These are phyloP conservation scores for Mus spretus DNA, from an alignment of 2,797 vertebrate genomes.

Conservation along the genomic window DNA sequence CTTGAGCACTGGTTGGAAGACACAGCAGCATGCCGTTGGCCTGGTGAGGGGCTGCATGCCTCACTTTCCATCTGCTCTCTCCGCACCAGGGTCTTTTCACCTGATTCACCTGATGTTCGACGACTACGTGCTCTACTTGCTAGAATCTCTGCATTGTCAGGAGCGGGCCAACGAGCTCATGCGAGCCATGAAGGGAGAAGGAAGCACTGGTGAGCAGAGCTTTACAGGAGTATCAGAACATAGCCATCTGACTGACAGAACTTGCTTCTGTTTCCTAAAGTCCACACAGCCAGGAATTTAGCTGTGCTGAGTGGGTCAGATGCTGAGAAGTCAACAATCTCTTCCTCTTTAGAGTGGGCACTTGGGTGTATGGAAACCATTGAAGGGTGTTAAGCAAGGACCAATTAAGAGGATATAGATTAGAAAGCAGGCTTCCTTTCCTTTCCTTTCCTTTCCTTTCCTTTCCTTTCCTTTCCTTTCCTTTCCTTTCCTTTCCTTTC, in stretches of 20 bases:
- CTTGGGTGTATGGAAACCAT: not conserved
- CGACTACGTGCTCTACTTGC: constrained; percentile 98
- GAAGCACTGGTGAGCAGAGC: constrained; percentile 92
- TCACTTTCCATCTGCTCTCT: constrained; percentile 40
- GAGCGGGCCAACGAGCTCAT: constrained; percentile 98
- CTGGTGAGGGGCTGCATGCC: accelerated
- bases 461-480: too few species aligned
- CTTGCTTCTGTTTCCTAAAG: constrained; percentile 26
- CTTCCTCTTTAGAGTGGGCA: not conserved
- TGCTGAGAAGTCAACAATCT: not conserved
- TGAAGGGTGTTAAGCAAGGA: not conserved
- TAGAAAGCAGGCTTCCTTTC: not conserved
- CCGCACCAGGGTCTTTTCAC: constrained; percentile 96
- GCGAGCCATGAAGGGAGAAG: constrained; percentile 97
- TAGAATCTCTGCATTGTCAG: constrained; percentile 99
- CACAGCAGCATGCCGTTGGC: not conserved
- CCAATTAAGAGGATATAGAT: not conserved
- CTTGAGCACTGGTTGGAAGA: accelerated
- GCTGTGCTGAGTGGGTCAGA: not conserved
- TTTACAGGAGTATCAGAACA: not conserved
- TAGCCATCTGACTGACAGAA: not conserved
- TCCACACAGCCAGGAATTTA: not conserved
- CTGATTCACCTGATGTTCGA: constrained; percentile 99
- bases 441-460: too few species aligned
- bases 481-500: too few species aligned